Evolutionary conservation across 2,113 vertebrate genomes (phyloP), one percentile per base, ranked within the genome.

Genomic region (Suncus etruscus): DNA sequence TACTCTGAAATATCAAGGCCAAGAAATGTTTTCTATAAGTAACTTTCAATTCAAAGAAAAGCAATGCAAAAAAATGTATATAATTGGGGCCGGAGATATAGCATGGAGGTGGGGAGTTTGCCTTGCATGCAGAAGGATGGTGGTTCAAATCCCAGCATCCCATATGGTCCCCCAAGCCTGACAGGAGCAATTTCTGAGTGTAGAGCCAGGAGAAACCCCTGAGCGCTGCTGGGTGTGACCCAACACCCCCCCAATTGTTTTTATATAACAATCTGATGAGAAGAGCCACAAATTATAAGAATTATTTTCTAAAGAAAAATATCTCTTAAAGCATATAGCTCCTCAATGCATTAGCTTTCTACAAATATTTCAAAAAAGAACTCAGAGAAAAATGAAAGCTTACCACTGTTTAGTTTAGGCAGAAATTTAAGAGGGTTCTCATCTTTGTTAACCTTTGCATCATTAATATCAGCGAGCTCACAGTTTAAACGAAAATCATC

Each of bases 331-430:
- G 27, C 48, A 32, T 10, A 45, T 39, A 68, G 58, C 31, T 48
- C 90, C 11, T 50, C 9, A 85, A 81, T 73, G 58, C 32, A 83
- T 61, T 8, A 27, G 47, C 45, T 88, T 88, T 82, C 91, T 84
- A 81, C 6, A 79, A 32, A 83, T 78, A 91, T 92, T 79, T 83
- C 91, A 93, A 94, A 78, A 79, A 11, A 16, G 25, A 94, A 95
- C 58, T 83, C 58, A 79, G 89, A 88, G 73, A 94, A 93, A 70
- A 77, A 88, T 75, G 69, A 90, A 86, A 58, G 90, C 96, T 94
- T 96, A 97, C 95, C 95, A 93, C 48, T 82, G 88, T 86, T 94
- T 74, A 86, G 77, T 68, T 94, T 95, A 95, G 94, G 86, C 94
- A 90, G 94, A 90, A 92, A 87, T 70, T 91, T 86, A 84, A 87